These are phyloP conservation scores for Tinea trinotella DNA, from an alignment of 2,888 invertebrate genomes.

Conservation along the genomic window DNA sequence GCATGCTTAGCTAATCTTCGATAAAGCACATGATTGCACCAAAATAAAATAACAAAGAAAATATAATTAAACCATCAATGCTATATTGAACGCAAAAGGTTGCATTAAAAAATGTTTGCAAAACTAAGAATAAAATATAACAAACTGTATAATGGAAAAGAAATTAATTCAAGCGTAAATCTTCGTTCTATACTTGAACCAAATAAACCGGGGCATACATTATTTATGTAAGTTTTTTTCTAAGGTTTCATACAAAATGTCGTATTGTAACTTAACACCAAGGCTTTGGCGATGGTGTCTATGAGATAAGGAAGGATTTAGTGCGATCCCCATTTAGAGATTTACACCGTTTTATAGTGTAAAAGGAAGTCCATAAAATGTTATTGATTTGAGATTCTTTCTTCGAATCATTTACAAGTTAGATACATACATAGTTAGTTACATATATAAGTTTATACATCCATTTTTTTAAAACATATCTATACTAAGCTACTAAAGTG, in stretches of 20 bases:
- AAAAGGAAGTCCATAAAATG: constrained; percentile 13
- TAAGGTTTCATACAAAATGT: constrained; percentile 27
- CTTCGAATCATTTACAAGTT: too few species aligned
- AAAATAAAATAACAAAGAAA: constrained; percentile 4
- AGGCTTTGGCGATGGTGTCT: constrained; percentile 43
- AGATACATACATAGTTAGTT: too few species aligned
- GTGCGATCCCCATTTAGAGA: constrained; percentile 32
- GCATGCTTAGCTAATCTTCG: too few species aligned
- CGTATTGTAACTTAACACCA: constrained; percentile 48
- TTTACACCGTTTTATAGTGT: not conserved
- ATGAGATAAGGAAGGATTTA: constrained; percentile 53
- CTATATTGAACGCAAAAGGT: not conserved
- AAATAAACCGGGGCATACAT: constrained; percentile 34
- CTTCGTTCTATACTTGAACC: constrained; percentile 36
- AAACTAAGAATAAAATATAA: not conserved
- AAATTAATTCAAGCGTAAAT: constrained; percentile 53
- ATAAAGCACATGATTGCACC: too few species aligned
- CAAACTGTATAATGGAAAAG: constrained; percentile 1
- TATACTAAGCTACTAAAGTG: too few species aligned
- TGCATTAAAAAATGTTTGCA: not conserved
- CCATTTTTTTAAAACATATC: too few species aligned
- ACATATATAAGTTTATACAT: too few species aligned
- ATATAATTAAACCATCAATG: not conserved
- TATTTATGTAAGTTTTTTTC: constrained; percentile 36
- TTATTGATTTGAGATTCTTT: constrained; percentile 6